Evolutionary conservation across 2,888 invertebrate genomes (phyloP).

Genomic region (Lacanobia wlatinum): DNA sequence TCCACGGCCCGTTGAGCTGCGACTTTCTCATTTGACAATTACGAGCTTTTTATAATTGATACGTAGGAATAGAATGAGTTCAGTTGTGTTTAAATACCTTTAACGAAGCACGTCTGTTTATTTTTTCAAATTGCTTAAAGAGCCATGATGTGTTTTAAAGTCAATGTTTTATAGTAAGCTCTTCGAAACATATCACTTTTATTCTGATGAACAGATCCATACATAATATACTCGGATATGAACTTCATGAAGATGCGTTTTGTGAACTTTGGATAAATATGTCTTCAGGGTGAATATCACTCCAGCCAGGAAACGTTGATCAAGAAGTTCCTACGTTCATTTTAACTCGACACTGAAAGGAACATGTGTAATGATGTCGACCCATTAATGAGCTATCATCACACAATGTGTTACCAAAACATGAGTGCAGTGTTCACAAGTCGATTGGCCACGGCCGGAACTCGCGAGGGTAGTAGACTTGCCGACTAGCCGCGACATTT

Average conservation of each 20-base stretch:
- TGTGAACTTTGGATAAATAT: background rate
- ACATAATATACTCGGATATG: too few relatives aligned
- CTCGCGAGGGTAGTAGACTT: slow-evolving; percentile 61
- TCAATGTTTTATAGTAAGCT: background rate
- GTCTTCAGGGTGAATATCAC: too few relatives aligned
- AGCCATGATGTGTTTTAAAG: slow-evolving; percentile 6
- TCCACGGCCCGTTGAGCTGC: slow-evolving; percentile 75
- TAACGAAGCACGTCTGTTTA: slow-evolving; percentile 32
- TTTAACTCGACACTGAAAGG: background rate
- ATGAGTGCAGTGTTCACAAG: slow-evolving; percentile 55
- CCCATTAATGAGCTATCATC: slow-evolving; percentile 49
- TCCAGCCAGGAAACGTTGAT: background rate
- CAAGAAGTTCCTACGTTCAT: too few relatives aligned
- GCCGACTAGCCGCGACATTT: slow-evolving; percentile 68
- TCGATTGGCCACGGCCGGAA: slow-evolving; percentile 64
- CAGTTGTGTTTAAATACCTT: slow-evolving; percentile 41
- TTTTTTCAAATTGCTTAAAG: slow-evolving; percentile 21
- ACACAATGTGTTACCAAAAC: slow-evolving; percentile 50
- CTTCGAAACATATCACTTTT: background rate
- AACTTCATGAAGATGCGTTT: background rate
- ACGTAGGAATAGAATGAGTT: slow-evolving; percentile 42
- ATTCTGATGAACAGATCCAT: background rate
- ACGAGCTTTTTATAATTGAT: slow-evolving; percentile 64
- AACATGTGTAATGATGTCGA: background rate
- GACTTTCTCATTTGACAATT: slow-evolving; percentile 77